Conservation (phyloP, 2,113 vertebrate species). For the Dasyprocta punctata region DNA sequence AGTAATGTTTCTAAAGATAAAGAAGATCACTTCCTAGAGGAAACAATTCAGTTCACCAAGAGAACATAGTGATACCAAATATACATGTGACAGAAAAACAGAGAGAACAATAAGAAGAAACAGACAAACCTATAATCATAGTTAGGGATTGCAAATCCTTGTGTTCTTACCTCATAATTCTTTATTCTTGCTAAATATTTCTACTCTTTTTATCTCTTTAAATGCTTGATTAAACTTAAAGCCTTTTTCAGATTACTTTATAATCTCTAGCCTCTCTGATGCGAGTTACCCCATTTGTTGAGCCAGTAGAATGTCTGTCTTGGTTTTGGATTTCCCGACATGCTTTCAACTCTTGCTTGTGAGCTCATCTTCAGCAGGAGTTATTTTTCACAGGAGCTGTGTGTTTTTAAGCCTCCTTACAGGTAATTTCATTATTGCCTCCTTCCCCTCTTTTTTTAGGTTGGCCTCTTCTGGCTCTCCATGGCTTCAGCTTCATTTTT, state of each 20-base stretch:
- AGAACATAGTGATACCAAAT: neutral
- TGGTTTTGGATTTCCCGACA: neutral
- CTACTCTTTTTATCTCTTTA: conserved; percentile 23
- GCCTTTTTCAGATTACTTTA: neutral
- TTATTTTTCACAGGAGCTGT: conserved; percentile 13
- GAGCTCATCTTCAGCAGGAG: neutral
- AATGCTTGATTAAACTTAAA: neutral
- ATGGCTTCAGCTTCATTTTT: neutral
- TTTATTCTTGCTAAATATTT: neutral
- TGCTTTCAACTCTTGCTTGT: conserved; percentile 2
- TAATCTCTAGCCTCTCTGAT: neutral
- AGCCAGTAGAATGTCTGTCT: neutral
- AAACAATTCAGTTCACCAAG: neutral
- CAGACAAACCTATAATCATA: neutral
- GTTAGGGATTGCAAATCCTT: neutral
- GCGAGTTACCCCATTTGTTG: neutral
- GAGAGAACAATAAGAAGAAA: neutral
- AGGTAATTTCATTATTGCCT: neutral
- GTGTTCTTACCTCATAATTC: conserved; percentile 4
- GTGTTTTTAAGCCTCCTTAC: neutral
- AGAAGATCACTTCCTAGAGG: neutral
- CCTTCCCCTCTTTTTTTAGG: neutral
- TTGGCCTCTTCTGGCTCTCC: neutral
- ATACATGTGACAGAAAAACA: neutral
- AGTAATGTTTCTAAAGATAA: conserved; percentile 21